Conservation (phyloP, 2,797 vertebrate species). For the Crocodylus rhombifer region DNA sequence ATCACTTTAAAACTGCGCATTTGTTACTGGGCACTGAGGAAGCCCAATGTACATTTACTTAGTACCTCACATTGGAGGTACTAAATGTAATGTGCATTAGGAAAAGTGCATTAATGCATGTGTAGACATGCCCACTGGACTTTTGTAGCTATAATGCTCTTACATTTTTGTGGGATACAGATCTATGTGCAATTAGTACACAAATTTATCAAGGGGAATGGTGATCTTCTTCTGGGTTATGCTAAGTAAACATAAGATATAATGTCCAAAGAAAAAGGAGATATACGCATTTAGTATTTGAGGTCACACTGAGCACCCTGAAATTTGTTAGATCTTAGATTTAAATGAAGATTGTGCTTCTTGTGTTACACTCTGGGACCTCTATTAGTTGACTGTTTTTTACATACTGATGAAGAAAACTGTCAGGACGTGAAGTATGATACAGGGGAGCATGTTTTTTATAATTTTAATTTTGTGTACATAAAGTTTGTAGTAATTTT, state of each 20-base stretch:
- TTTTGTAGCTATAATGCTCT: background rate
- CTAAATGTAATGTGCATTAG: no score
- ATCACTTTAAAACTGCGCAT: no score
- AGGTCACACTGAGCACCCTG: background rate
- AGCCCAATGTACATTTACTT: no score
- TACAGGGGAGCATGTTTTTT: background rate
- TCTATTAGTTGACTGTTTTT: background rate
- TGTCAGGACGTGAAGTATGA: background rate
- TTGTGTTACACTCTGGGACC: background rate
- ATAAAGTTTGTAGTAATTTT: background rate
- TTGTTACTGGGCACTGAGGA: no score
- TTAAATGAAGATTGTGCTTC: background rate
- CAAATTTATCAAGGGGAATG: conserved; percentile 19
- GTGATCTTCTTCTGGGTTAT: background rate
- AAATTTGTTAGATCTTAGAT: conserved; percentile 11
- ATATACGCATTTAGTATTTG: background rate
- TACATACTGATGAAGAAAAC: background rate
- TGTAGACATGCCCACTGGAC: background rate
- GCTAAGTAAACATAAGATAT: background rate
- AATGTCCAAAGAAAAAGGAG: background rate
- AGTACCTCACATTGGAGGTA: no score
- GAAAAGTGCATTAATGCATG: no score
- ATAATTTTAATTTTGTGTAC: background rate
- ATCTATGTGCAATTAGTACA: background rate
- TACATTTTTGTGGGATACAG: conserved; percentile 18